These are phyloP conservation scores for Engraulis encrasicolus DNA, from an alignment of 2,113 vertebrate species.

Conservation along the genomic window DNA sequence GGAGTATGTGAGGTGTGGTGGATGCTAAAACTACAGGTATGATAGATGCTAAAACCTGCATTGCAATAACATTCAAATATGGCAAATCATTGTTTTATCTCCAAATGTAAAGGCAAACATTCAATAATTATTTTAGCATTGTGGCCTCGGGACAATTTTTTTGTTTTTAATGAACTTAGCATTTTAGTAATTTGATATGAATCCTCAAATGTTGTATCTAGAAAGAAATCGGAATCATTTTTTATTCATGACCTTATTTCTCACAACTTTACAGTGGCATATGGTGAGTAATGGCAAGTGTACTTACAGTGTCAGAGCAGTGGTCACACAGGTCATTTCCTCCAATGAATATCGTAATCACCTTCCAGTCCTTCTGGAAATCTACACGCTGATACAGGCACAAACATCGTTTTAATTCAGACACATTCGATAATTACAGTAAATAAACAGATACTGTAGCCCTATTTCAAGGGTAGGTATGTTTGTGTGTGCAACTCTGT, in stretches of 20 bases:
- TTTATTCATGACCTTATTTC: too few relatives aligned
- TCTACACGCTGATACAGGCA: constrained; percentile 78
- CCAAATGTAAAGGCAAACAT: too few relatives aligned
- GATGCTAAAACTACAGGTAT: too few relatives aligned
- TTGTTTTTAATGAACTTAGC: too few relatives aligned
- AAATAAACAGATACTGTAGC: not conserved
- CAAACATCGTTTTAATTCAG: not conserved
- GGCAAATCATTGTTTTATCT: too few relatives aligned
- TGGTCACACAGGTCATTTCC: constrained; percentile 84
- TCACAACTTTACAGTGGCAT: too few relatives aligned
- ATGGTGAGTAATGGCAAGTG: not conserved
- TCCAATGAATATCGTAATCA: constrained; percentile 88
- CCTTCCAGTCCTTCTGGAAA: constrained; percentile 88
- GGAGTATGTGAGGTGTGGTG: not conserved
- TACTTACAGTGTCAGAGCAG: constrained; percentile 84
- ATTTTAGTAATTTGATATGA: not conserved
- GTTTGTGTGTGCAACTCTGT: not conserved
- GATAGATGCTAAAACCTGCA: too few relatives aligned
- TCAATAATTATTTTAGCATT: too few relatives aligned
- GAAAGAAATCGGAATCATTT: too few relatives aligned
- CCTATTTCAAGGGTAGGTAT: not conserved
- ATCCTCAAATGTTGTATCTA: too few relatives aligned
- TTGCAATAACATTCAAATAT: too few relatives aligned
- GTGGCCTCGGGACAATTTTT: too few relatives aligned
- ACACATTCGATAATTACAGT: not conserved